Evolutionary conservation across 1,140 invertebrate species (phyloP), one percentile per base, ranked within the genome.

Genomic region (Schlechtendalia chinensis): DNA sequence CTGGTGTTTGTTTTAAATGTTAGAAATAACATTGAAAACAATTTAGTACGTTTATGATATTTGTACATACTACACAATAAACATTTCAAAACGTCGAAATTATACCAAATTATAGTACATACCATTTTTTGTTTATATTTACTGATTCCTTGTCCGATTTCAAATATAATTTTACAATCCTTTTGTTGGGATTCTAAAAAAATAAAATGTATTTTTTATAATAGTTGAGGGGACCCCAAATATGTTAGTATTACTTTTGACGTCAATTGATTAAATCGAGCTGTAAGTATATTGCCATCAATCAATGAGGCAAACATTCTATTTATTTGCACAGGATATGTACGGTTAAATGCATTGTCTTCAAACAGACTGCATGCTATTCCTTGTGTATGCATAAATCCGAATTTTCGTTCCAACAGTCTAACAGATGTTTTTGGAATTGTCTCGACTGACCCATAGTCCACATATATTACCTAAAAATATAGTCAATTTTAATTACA

Each of bases 401-500:
- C 22, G 39, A 79, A 79, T 17, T 50, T 45, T 19, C 1, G 22
- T 50, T 24, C 39, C 6, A 79, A 63, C 17, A 79, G 22, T 50
- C 75, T 27, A 19, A 79, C 12, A 19, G 63, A 24, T 19, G 22
- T 10, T 50, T 63, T 79, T 27, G 5, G 2, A 27, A 79, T 39
- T n/a, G 45, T 29, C 63, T 79, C 58, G 17, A 61, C 19, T 12
- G 75, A 50, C 27, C 75, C 75, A 50, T 47, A 79, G 61, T 79
- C 75, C 19, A 79, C 58, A 50, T 79, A 79, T 3, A 61, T 29
- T n/a, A 79, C n/a, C 75, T 79, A 27, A 29, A 47, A 39, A 39
- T 39, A 4, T 39, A 4, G 32, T 53, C 2, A 53, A 53, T 14
- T 12, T 14, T 2, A 53, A 53, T 14, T 53, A 53, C 1, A 53